Base-by-base conservation (phyloP, 2,113 vertebrate genomes). In the Toxotes jaculatrix region DNA sequence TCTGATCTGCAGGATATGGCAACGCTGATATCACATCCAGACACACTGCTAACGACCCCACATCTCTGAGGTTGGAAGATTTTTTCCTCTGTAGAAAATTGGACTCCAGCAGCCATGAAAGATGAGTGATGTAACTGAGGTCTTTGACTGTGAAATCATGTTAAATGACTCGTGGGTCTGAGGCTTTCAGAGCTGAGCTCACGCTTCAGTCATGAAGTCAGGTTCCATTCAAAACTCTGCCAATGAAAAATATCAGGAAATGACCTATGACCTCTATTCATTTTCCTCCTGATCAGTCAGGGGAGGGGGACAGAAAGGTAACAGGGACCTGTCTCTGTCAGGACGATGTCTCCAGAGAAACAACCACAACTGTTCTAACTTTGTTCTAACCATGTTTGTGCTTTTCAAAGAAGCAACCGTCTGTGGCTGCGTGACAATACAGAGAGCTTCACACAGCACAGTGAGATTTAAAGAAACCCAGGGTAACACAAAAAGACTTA, bases 61-160 rank as follows among this genome's bases (percentile, higher is more conserved):
- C 31, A 8, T 51, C 49, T 51, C 49, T 51, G 3, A 49, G 19
- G 47, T 7, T 65, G 42, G 42, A 56, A 38, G 56, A 17, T 47
- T 31, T 63, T 14, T 34, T 17, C 19, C 27, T 64, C 3, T 31
- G 0, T 1, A 31, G 61, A 49, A 21, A 74, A 61, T 23, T 32
- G 14, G 59, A 31, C 63, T 0, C 59, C 51, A 17, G 66, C 77
- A 34, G 73, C 36, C 34, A 1, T 14, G 31, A 63, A 56, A 55
- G 32, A 75, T 16, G 62, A 65, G 43, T 88, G 85, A 88, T 79
- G 85, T 43, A 90, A 85, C 51, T 0, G 0, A 60, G 12, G 38
- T 55, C 13, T 59, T 23, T 32, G 71, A 27, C 47, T 43, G 69
- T 51, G 85, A 85, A 87, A 86, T 80, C 65, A 0, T 13, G 16